Evolutionary conservation across 2,888 invertebrate genomes (phyloP).

Genomic region (Amphipoea lucens): DNA sequence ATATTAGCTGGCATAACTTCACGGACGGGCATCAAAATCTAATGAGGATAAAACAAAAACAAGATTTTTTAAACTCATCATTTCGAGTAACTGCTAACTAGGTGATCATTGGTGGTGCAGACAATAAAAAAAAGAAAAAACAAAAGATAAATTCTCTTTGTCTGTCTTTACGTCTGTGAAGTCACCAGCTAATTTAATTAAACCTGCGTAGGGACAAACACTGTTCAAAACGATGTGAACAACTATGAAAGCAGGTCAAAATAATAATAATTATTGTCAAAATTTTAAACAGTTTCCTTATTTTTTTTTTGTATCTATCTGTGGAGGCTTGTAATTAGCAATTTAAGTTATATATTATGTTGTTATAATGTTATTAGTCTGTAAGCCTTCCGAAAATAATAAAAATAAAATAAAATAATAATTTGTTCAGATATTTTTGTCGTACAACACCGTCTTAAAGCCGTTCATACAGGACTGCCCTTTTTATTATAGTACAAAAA

Average conservation of each 20-base stretch:
- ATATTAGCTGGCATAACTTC: too few relatives aligned
- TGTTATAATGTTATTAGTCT: too few relatives aligned
- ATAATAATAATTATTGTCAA: background rate
- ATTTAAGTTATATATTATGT: too few relatives aligned
- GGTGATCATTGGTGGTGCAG: background rate
- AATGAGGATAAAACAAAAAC: background rate
- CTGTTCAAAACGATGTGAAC: background rate
- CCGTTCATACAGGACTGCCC: background rate
- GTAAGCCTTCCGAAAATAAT: too few relatives aligned
- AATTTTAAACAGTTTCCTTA: conserved; percentile 7
- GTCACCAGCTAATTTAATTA: background rate
- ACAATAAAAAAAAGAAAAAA: too few relatives aligned
- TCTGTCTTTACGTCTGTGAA: background rate
- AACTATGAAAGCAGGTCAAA: background rate
- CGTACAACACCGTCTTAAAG: background rate
- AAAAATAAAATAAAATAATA: too few relatives aligned
- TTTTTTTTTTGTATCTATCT: too few relatives aligned
- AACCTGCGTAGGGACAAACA: background rate
- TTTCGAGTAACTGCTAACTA: background rate
- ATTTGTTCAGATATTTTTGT: background rate
- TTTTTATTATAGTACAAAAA: conserved; percentile 2
- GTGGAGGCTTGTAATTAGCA: too few relatives aligned
- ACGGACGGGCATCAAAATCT: background rate
- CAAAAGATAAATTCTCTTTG: background rate
- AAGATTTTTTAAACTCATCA: background rate